phyloP scores from a whole-genome alignment of 1,140 invertebrate genomes.

The Thalassaphorura encarpata region DNA sequence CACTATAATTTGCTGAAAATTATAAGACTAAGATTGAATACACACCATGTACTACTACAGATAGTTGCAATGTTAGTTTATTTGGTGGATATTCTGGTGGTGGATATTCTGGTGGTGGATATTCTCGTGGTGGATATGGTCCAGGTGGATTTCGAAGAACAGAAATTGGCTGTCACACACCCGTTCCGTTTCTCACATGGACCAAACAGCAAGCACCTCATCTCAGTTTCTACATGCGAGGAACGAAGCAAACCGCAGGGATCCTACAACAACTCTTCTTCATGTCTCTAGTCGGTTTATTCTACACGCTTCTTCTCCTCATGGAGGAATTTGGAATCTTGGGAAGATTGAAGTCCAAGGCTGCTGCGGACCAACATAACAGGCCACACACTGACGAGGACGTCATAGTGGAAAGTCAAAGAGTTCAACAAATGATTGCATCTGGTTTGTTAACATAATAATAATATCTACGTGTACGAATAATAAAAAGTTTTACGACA shows the following conservation, averaged over 20 bases:
- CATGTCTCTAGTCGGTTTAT: slow-evolving; percentile 15
- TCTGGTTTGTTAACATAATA: slow-evolving; percentile 7
- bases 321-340: slow-evolving; percentile 21
- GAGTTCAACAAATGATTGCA: slow-evolving; percentile 10
- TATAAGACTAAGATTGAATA: too few relatives aligned
- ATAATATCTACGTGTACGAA: not conserved
- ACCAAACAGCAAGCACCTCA: too few relatives aligned
- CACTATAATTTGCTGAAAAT: too few relatives aligned
- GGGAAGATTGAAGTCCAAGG: too few relatives aligned
- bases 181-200: slow-evolving; percentile 23
- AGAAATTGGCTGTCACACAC: too few relatives aligned
- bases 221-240: too few relatives aligned
- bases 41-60: too few relatives aligned
- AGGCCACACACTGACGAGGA: slow-evolving; percentile 16
- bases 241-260: slow-evolving; percentile 15
- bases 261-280: slow-evolving; percentile 29
- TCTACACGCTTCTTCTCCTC: slow-evolving; percentile 16
- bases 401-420: slow-evolving; percentile 13
- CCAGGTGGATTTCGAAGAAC: too few relatives aligned
- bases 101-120: too few relatives aligned
- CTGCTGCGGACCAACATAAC: slow-evolving; percentile 9
- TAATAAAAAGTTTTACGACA: not conserved
- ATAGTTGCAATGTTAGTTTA: too few relatives aligned
- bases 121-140: too few relatives aligned
- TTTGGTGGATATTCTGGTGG: too few relatives aligned